Conservation (phyloP, 2,113 vertebrate species). For the Neolamprologus kungweensis region DNA sequence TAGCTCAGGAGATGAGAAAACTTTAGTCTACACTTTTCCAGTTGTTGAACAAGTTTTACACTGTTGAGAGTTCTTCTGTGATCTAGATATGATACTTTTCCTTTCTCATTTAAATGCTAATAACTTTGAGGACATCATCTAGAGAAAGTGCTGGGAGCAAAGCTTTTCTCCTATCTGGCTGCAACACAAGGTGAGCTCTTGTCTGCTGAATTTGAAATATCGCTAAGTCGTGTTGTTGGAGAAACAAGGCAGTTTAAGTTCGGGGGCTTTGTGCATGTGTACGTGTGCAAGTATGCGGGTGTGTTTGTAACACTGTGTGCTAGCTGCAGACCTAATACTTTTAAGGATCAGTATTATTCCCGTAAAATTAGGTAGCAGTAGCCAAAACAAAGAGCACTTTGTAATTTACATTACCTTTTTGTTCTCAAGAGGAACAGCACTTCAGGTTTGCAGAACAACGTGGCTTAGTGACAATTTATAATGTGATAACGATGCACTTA, state of each 20-base stretch:
- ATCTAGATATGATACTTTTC: slow-evolving; percentile 62
- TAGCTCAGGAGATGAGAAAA: slow-evolving; percentile 29
- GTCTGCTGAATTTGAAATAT: slow-evolving; percentile 39
- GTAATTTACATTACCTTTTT: background rate
- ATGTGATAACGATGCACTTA: background rate
- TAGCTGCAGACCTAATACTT: background rate
- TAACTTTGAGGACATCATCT: slow-evolving; percentile 51
- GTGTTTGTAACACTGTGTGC: background rate
- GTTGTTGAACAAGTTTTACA: slow-evolving; percentile 21
- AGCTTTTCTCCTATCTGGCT: slow-evolving; percentile 58
- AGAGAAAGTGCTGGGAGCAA: slow-evolving; percentile 34
- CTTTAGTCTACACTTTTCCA: slow-evolving; percentile 7
- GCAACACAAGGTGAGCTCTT: slow-evolving; percentile 51
- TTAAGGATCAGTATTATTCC: background rate
- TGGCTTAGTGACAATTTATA: background rate
- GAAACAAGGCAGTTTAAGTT: background rate
- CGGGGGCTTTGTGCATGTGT: background rate
- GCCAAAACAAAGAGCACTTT: slow-evolving; percentile 31
- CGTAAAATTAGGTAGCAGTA: background rate
- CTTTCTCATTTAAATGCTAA: slow-evolving; percentile 78
- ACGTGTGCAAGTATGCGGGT: background rate
- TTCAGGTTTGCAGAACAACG: background rate
- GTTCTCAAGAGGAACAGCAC: background rate
- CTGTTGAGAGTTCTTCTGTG: slow-evolving; percentile 15
- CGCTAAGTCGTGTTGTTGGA: slow-evolving; percentile 6